A percentile compares a stretch with the other conserved stretches of the same genome.
These are phyloP conservation scores for Cyrtonyx montezumae DNA, from an alignment of 2,113 vertebrate genomes.

Conservation along the genomic window DNA sequence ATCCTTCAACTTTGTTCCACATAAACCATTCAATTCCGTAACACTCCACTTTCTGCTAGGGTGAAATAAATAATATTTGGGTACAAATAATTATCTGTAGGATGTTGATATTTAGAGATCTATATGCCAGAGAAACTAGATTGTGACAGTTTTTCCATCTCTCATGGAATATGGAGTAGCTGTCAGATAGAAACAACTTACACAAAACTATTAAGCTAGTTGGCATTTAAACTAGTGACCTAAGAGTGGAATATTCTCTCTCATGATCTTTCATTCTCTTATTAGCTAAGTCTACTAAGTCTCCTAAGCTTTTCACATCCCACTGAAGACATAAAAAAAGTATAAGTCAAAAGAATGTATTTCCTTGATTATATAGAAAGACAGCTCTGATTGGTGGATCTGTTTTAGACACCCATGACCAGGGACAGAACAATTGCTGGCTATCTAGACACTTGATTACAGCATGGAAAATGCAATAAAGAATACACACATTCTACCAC, in stretches of 20 bases:
- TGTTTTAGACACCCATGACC: neutral
- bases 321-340: neutral
- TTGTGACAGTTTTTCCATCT: neutral
- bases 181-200: slow-evolving; percentile 50
- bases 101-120: neutral
- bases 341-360: neutral
- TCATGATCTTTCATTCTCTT: slow-evolving; percentile 26
- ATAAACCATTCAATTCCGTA: neutral
- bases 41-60: neutral
- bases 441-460: neutral
- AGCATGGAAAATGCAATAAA: neutral
- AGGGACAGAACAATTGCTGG: neutral
- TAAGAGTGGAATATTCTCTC: slow-evolving; percentile 44
- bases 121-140: neutral
- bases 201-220: slow-evolving; percentile 36
- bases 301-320: neutral
- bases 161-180: slow-evolving; percentile 47
- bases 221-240: slow-evolving; percentile 59
- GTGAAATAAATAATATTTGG: neutral
- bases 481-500: rapidly evolving
- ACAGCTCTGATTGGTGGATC: neutral
- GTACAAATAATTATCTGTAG: neutral
- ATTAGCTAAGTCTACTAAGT: neutral
- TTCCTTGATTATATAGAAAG: neutral
- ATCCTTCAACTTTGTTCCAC: neutral